Base-by-base conservation (phyloP, 1,140 invertebrate genomes). In the Formica selysi region DNA sequence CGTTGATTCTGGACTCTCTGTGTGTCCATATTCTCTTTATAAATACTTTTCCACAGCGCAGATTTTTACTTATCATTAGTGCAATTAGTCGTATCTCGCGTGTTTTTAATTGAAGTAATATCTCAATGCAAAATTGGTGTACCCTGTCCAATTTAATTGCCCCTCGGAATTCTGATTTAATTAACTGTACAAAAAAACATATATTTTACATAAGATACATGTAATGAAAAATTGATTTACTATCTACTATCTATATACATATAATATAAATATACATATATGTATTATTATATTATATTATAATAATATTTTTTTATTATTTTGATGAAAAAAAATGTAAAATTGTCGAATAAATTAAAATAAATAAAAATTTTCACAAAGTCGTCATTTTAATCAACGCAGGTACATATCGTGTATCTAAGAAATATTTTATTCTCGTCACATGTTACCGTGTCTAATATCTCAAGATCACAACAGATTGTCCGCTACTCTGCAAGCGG, bases 11-110 rank as follows among this genome's bases (percentile, higher is more conserved):
- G 64, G 54, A 5, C 88, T 62, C 73, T 76, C 51, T 44, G 16
- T 36, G 79, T 48, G 79, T 51, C 8, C 59, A 67, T 83, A n/a
- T 76, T 54, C 61, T 78, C 32, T 79, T 81, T 54, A 89, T 89
- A 90, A 87, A 86, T 85, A 86, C 76, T 74, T 26, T 85, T 51
- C 76, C 22, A 36, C 85, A 51, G 38, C 70, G 79, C 89, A 76
- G 74, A 86, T 89, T 90, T 80, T 85, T 87, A 65, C 70, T 36
- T 29, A 29, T 87, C 73, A 48, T 44, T 71, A 76, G 11, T 32
- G 11, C 84, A 90, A 87, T 90, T 90, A 90, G n/a, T 51, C 57
- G 10, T 36, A 78, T 48, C 11, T 80, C 29, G 26, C 2, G 32
- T 4, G 3, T 68, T 8, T 41, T 48, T 48, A 22, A n/a, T 0